These are phyloP conservation scores for Agonum fuliginosum DNA, from an alignment of 2,888 invertebrate species.

Conservation along the genomic window DNA sequence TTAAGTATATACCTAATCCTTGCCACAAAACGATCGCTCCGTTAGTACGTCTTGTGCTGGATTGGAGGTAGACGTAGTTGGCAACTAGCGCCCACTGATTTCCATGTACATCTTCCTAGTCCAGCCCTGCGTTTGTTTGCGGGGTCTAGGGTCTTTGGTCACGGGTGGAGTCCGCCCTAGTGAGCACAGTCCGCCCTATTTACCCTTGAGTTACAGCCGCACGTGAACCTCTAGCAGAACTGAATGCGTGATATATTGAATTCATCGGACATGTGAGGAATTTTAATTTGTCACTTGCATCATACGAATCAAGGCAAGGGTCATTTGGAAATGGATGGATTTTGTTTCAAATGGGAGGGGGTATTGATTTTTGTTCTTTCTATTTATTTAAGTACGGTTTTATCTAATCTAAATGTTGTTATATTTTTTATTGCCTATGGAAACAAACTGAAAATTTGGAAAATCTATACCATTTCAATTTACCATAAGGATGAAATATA, in stretches of 20 bases:
- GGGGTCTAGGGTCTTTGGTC: conserved; percentile 28
- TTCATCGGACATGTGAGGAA: conserved; percentile 47
- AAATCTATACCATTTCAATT: too few species aligned
- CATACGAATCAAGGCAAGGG: conserved; percentile 18
- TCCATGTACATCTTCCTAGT: neutral
- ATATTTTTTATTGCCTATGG: too few species aligned
- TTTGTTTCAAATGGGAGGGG: conserved; percentile 4
- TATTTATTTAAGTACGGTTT: neutral
- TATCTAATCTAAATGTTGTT: too few species aligned
- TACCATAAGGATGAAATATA: too few species aligned
- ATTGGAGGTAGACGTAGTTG: too few species aligned
- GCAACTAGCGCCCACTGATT: neutral
- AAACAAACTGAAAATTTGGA: too few species aligned
- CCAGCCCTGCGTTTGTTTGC: conserved; percentile 31
- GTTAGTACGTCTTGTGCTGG: too few species aligned
- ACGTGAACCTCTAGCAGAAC: neutral
- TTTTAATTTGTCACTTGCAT: conserved; percentile 57
- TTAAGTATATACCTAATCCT: too few species aligned
- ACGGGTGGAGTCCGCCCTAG: conserved; percentile 26
- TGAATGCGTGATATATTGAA: conserved; percentile 55
- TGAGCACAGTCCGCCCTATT: conserved; percentile 26
- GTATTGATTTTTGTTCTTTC: conserved; percentile 11
- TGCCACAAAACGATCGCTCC: too few species aligned
- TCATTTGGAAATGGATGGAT: conserved; percentile 31
- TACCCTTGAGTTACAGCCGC: too few species aligned